Evolutionary conservation across 2,113 vertebrate species (phyloP).

Genomic region (Vidua macroura): DNA sequence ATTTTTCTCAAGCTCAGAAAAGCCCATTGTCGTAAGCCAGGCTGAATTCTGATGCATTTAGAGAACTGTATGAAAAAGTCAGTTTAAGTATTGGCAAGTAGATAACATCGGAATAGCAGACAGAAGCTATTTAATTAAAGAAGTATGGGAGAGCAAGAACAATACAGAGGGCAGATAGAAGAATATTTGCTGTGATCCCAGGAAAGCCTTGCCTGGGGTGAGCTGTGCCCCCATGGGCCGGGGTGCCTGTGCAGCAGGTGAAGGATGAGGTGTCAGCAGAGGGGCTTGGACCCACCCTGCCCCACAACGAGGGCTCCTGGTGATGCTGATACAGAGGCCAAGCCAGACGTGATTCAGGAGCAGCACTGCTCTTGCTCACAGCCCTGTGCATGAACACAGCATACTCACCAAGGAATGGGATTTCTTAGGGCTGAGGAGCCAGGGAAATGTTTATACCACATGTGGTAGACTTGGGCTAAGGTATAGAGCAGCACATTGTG

Average conservation of each 20-base stretch:
- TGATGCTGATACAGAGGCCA: too few relatives aligned
- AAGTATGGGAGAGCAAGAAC: background rate
- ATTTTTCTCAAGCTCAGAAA: background rate
- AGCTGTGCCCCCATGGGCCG: background rate
- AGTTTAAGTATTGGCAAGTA: background rate
- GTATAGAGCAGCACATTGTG: background rate
- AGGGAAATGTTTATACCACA: background rate
- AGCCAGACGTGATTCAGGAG: background rate
- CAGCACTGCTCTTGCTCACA: background rate
- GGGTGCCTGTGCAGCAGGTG: background rate
- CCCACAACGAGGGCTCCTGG: background rate
- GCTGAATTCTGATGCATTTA: background rate
- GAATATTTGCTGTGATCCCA: background rate
- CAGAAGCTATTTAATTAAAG: background rate
- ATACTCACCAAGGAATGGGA: background rate
- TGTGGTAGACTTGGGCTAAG: background rate
- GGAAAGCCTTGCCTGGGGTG: background rate
- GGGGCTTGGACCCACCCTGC: too few relatives aligned
- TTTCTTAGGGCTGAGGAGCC: background rate
- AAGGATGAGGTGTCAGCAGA: too few relatives aligned
- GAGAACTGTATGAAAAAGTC: background rate
- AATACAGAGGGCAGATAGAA: background rate
- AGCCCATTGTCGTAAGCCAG: fast-evolving
- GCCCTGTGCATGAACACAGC: background rate
- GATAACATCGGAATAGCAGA: background rate